phyloP scores from a whole-genome alignment of 2,113 vertebrate genomes.

The Nipponia nippon region DNA sequence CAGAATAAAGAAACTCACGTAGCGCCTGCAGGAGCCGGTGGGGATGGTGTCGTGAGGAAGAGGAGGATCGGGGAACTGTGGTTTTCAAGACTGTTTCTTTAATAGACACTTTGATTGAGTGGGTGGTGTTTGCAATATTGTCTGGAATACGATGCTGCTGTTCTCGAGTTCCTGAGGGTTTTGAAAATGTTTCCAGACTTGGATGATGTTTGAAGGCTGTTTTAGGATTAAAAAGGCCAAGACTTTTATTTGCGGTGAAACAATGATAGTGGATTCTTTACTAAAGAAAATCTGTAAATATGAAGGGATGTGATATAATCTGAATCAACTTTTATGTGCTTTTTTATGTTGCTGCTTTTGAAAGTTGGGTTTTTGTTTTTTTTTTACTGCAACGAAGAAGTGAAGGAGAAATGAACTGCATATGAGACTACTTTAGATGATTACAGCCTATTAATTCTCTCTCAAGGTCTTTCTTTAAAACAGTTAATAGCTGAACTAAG shows the following conservation, averaged over 20 bases:
- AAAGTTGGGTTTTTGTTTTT: neutral
- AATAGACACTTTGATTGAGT: rapidly evolving
- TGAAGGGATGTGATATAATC: neutral
- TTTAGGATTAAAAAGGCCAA: neutral
- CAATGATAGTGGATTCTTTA: neutral
- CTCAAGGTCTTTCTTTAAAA: neutral
- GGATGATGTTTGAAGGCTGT: neutral
- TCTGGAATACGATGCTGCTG: neutral
- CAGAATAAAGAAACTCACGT: conserved; percentile 83
- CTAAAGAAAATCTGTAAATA: neutral
- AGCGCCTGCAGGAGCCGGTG: neutral
- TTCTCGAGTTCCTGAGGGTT: neutral
- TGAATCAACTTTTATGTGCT: neutral
- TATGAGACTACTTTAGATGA: neutral
- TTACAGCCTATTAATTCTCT: neutral
- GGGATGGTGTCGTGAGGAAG: rapidly evolving
- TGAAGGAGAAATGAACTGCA: neutral
- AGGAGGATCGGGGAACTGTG: neutral
- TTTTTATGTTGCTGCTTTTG: neutral
- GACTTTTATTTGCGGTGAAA: neutral
- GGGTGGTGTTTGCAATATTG: neutral
- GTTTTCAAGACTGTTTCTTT: neutral
- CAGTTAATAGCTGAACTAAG: neutral
- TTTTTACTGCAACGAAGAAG: neutral
- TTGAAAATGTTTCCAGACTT: neutral